Evolutionary conservation across 2,888 invertebrate species (phyloP).

Genomic region (Cryptocephalus primarius): DNA sequence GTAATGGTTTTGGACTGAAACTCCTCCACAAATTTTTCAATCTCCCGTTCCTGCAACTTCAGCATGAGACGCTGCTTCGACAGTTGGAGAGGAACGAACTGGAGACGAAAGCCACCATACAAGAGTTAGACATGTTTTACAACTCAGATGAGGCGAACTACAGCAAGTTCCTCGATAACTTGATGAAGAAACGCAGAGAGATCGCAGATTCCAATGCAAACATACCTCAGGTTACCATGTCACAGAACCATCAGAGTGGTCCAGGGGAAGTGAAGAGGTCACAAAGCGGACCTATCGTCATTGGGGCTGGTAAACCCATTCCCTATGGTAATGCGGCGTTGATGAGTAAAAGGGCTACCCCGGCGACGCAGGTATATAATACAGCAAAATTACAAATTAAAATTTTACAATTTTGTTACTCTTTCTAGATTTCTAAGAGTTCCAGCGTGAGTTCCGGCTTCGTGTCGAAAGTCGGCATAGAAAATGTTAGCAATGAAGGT

Average conservation of each 20-base stretch:
- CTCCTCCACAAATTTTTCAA: slow-evolving; percentile 91
- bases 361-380: slow-evolving; percentile 1
- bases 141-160: slow-evolving; percentile 70
- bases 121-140: slow-evolving; percentile 65
- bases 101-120: slow-evolving; percentile 66
- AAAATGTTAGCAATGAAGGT: slow-evolving; percentile 31
- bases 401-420: too few species aligned
- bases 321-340: slow-evolving; percentile 25
- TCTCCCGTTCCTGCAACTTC: slow-evolving; percentile 84
- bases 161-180: slow-evolving; percentile 58
- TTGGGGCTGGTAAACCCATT: slow-evolving; percentile 37
- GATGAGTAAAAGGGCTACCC: slow-evolving; percentile 6
- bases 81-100: slow-evolving; percentile 77
- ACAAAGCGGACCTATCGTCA: slow-evolving; percentile 36
- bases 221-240: slow-evolving; percentile 28
- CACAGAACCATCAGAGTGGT: slow-evolving; percentile 7
- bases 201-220: slow-evolving; percentile 54
- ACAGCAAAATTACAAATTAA: too few species aligned
- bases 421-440: slow-evolving; percentile 23
- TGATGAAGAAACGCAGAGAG: slow-evolving; percentile 64
- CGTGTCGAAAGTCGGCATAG: slow-evolving; percentile 28
- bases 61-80: slow-evolving; percentile 69
- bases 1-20: slow-evolving; percentile 89
- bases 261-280: slow-evolving; percentile 30
- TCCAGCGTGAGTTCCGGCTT: slow-evolving; percentile 30